Percentiles rank a stretch among this genome's conserved stretches.
phyloP scores from a whole-genome alignment of 2,797 vertebrate genomes.

The Lepilemur ruficaudatus region DNA sequence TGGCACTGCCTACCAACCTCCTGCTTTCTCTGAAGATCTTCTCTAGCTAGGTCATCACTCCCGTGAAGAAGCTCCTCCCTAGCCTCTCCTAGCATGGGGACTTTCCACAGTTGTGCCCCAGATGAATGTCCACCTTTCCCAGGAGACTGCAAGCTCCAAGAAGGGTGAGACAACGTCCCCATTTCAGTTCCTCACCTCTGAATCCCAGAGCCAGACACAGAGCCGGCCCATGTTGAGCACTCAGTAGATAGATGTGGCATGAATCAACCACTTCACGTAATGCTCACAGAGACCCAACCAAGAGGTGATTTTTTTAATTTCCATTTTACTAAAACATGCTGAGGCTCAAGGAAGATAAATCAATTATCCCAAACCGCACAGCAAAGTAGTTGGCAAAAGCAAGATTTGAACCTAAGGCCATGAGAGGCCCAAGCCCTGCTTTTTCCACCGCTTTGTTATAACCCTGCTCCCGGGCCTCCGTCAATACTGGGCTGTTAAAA shows the following conservation, averaged over 20 bases:
- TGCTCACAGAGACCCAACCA: not conserved
- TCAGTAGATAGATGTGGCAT: fast-evolving
- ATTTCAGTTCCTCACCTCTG: not conserved
- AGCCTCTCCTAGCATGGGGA: fast-evolving
- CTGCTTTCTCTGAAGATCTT: not conserved
- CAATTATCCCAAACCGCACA: not conserved
- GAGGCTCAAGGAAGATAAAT: not conserved
- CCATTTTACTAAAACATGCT: not conserved
- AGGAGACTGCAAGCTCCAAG: not conserved
- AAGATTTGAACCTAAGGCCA: not conserved
- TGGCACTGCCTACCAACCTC: not conserved
- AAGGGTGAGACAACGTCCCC: fast-evolving
- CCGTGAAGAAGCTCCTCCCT: not conserved
- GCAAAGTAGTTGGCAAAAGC: not conserved
- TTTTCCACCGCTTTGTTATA: not conserved
- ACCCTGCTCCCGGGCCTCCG: not conserved
- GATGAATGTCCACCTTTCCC: not conserved
- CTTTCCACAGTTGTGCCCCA: not conserved
- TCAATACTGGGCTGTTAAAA: not conserved
- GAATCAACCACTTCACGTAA: not conserved
- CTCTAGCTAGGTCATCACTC: not conserved
- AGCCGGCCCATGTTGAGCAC: fast-evolving
- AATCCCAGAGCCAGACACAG: not conserved
- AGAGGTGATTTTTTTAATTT: not conserved
- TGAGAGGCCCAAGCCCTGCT: not conserved